phyloP scores from a whole-genome alignment of 2,888 invertebrate genomes.

The Caenorhabditis auriculariae region DNA sequence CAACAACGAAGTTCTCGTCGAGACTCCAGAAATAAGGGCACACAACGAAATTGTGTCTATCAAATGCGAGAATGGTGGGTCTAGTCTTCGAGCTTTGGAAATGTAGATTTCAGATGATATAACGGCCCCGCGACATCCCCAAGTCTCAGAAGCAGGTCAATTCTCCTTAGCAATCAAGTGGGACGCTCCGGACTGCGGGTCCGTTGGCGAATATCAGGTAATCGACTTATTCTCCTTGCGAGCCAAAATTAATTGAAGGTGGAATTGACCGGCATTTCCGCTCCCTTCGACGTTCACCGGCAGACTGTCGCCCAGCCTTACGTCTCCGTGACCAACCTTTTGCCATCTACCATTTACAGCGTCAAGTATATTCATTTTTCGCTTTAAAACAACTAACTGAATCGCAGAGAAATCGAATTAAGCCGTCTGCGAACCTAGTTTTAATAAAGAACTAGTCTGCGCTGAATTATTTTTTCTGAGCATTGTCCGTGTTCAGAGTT shows the following conservation, averaged over 20 bases:
- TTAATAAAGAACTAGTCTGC: not conserved
- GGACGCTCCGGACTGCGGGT: conserved; percentile 63
- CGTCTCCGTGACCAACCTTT: conserved; percentile 59
- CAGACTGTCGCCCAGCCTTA: conserved; percentile 61
- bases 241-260: conserved; percentile 23
- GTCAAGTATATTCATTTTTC: conserved; percentile 29
- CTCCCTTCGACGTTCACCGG: conserved; percentile 61
- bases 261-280: conserved; percentile 54
- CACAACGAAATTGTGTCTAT: conserved; percentile 62
- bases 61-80: conserved; percentile 57
- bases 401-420: no score
- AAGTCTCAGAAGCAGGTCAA: conserved; percentile 51
- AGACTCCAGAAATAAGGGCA: conserved; percentile 63
- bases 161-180: conserved; percentile 60
- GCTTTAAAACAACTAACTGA: not conserved
- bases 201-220: conserved; percentile 58
- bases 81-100: not conserved
- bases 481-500: conserved; percentile 20
- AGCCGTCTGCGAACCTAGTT: no score
- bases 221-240: not conserved
- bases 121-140: conserved; percentile 56
- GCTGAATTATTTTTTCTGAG: not conserved
- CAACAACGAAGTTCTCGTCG: conserved; percentile 61
- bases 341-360: conserved; percentile 61
- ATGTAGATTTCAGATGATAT: conserved; percentile 52